Percentiles rank a stretch among this genome's conserved stretches.
Evolutionary conservation across 1,140 invertebrate species (phyloP).

Genomic region (Pseudomyrmex dendroicus): DNA sequence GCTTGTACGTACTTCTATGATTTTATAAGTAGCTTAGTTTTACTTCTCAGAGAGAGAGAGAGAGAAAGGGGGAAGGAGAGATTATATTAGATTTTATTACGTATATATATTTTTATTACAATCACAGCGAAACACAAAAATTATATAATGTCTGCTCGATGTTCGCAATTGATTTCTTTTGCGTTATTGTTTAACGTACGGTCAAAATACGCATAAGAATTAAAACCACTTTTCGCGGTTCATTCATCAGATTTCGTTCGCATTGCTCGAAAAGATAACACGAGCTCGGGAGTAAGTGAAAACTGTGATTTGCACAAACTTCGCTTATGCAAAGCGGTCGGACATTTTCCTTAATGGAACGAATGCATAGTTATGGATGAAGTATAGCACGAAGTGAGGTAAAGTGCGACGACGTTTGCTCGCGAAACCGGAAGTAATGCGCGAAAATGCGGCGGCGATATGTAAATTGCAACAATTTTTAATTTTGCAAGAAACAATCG

Average conservation of each 20-base stretch:
- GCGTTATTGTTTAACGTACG: background rate
- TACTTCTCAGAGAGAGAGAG: background rate
- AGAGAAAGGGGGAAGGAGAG: no score
- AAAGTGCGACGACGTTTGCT: conserved; percentile 15
- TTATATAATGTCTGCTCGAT: background rate
- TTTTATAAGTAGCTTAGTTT: conserved; percentile 26
- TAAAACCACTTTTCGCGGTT: background rate
- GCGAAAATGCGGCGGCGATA: conserved; percentile 55
- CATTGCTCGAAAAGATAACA: background rate
- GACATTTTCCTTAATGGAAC: conserved; percentile 24
- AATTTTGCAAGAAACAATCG: conserved; percentile 44
- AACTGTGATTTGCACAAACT: conserved; percentile 19
- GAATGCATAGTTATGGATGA: conserved; percentile 34
- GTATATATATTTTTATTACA: background rate
- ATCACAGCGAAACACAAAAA: background rate
- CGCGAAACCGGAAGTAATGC: conserved; percentile 51
- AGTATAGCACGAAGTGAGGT: conserved; percentile 25
- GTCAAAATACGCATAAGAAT: background rate
- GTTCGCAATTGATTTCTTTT: background rate
- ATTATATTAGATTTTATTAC: background rate
- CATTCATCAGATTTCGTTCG: background rate
- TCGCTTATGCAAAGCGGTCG: conserved; percentile 27
- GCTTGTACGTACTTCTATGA: background rate
- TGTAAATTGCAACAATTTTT: conserved; percentile 58
- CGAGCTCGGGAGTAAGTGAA: conserved; percentile 2